Base-by-base conservation (phyloP, 2,888 invertebrate genomes). In the Cerastoderma edule region DNA sequence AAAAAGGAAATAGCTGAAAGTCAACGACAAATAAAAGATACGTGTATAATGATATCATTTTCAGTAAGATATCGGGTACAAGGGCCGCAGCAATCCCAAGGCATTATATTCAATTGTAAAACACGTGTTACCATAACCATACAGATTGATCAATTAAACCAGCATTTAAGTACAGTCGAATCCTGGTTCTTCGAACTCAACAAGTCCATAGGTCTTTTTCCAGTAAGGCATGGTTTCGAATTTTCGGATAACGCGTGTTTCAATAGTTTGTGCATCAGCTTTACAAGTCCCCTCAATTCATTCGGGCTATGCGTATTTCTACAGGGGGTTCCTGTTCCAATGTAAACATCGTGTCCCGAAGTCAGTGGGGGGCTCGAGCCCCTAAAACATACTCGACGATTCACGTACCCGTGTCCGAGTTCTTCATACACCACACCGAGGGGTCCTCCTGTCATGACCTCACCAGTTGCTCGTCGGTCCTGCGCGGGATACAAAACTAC, bases 381-480 rank as follows among this genome's bases (percentile, higher is more conserved):
- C 72, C 78, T 16, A 78, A 57, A 4, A 5, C 39, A 5, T 32
- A 19, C 48, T 27, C 63, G 22, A 50, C 50, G 13, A 67, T 70
- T 46, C 57, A 53, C 54, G 56, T 60, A 24, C 78, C 78, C 0
- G 78, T 73, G 54, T 13, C 33, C 35, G 66, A 72, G 22, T 78
- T 78, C 60, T 80, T 76, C 65, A 76, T 80, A n/a, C 79, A 80
- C 35, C 79, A 80, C 32, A 80, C 79, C 8, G 75, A 73, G 44
- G 63, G 64, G n/a, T 48, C 48, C 4, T n/a, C 70, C 1, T 80
- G 79, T 39, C n/a, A 48, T 13, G 60, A 66, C 27, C n/a, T 56
- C 33, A 16, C 46, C 8, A 30, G 33, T 30, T 80, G 79, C 39
- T 67, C 54, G 1, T 6, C 67, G 24, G 30, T 53, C 16, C 48